A percentile compares a stretch with the other conserved stretches of the same genome.
These are phyloP conservation scores for Teleiodes luculella DNA, from an alignment of 2,888 invertebrate species.

Conservation along the genomic window DNA sequence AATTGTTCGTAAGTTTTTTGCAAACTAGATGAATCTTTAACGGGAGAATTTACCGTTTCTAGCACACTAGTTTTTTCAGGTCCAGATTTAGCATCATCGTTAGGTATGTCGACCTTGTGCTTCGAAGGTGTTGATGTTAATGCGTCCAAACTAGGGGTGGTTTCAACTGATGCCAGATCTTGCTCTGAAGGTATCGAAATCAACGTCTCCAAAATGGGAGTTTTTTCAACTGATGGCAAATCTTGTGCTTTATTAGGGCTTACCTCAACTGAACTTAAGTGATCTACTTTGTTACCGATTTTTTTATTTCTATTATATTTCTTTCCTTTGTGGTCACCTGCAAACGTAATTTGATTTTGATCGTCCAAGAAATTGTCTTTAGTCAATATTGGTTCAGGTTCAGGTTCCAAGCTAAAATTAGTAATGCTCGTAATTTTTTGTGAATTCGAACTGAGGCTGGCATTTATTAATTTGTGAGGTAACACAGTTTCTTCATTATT, in stretches of 20 bases:
- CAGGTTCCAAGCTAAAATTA: background rate
- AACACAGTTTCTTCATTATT: background rate
- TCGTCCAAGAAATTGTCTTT: background rate
- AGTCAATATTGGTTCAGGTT: background rate
- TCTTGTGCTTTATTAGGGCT: slow-evolving; percentile 12
- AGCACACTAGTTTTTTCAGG: background rate
- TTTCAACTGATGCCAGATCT: slow-evolving; percentile 12
- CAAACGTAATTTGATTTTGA: background rate
- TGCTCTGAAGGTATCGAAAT: slow-evolving; percentile 3
- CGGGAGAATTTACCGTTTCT: background rate
- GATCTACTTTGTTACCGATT: background rate
- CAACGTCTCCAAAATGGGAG: background rate
- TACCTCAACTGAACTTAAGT: background rate
- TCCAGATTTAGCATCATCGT: background rate
- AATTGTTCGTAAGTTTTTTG: slow-evolving; percentile 32
- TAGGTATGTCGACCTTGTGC: background rate
- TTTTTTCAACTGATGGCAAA: slow-evolving; percentile 10
- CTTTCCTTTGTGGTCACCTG: background rate
- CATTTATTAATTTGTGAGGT: background rate
- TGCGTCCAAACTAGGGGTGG: background rate
- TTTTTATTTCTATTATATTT: slow-evolving; percentile 2
- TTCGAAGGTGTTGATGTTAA: background rate
- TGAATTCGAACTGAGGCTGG: background rate
- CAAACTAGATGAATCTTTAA: slow-evolving; percentile 9
- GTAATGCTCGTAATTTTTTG: background rate